Evolutionary conservation across 2,888 invertebrate species (phyloP).

Genomic region (Andrena camellia): DNA sequence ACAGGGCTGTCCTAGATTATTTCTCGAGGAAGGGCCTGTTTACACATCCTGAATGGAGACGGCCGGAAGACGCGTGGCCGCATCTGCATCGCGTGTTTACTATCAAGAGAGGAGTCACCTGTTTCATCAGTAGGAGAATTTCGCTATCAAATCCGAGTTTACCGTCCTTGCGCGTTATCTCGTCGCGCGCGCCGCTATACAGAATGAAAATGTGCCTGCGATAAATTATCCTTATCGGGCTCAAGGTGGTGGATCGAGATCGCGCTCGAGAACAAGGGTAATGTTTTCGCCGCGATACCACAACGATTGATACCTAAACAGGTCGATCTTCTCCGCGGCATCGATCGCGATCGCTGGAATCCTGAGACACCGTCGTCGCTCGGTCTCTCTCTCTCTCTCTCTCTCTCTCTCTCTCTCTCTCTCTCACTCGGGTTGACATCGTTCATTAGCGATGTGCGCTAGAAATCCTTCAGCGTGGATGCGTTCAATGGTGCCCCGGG

Average conservation of each 20-base stretch:
- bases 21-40: constrained; percentile 60
- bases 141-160: constrained; percentile 67
- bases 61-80: constrained; percentile 66
- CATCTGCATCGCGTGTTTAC: constrained; percentile 65
- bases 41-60: constrained; percentile 43
- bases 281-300: constrained; percentile 34
- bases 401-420: too few species aligned
- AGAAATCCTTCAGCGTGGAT: background rate
- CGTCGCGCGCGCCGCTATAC: constrained; percentile 49
- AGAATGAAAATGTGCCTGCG: constrained; percentile 49
- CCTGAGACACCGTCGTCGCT: too few species aligned
- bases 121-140: constrained; percentile 58
- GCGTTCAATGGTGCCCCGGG: constrained; percentile 46
- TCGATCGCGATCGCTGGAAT: constrained; percentile 3
- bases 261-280: constrained; percentile 65
- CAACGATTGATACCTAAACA: background rate
- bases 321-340: background rate
- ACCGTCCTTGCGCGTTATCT: constrained; percentile 59
- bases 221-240: constrained; percentile 71
- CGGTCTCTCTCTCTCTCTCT: too few species aligned
- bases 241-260: constrained; percentile 71
- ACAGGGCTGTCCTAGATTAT: constrained; percentile 55
- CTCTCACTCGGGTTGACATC: background rate
- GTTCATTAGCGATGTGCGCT: constrained; percentile 33
- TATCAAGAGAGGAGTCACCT: constrained; percentile 60